Evolutionary conservation across 2,797 vertebrate genomes (phyloP).

Genomic region (Rachycentron canadum): DNA sequence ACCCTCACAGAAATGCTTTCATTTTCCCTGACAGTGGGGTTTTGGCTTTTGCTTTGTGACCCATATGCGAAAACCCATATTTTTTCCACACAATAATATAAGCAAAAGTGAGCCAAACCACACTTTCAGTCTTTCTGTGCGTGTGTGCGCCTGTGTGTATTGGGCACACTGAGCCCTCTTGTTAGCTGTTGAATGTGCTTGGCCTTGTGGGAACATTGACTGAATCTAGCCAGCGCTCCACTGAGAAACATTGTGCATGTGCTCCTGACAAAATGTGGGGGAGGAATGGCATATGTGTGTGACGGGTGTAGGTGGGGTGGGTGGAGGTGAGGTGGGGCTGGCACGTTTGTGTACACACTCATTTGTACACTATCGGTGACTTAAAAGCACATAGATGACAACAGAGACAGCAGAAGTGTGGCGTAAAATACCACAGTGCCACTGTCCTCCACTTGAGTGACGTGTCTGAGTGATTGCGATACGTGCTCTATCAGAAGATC

Average conservation of each 20-base stretch:
- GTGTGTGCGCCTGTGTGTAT: not conserved
- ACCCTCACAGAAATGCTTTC: not conserved
- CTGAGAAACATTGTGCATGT: slow-evolving; percentile 10
- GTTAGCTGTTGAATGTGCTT: slow-evolving; percentile 31
- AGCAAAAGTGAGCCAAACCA: not conserved
- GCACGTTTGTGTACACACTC: slow-evolving; percentile 22
- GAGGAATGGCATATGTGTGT: not conserved
- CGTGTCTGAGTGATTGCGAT: slow-evolving; percentile 40
- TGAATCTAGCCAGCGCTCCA: slow-evolving; percentile 25
- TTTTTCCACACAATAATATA: not conserved
- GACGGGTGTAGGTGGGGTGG: slow-evolving; percentile 1
- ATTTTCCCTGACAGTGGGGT: not conserved
- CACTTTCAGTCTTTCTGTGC: not conserved
- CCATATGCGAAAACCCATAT: slow-evolving; percentile 10
- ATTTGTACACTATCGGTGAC: slow-evolving; percentile 19
- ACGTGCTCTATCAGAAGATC: slow-evolving; percentile 48
- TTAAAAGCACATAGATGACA: slow-evolving; percentile 34
- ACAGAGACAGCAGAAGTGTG: slow-evolving; percentile 16
- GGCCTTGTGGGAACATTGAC: slow-evolving; percentile 48
- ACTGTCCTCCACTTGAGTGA: slow-evolving; percentile 49
- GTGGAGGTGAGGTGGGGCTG: not conserved
- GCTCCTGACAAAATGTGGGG: slow-evolving; percentile 4
- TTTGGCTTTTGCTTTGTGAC: slow-evolving; percentile 5
- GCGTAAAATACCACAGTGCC: not conserved
- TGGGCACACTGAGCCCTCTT: slow-evolving; percentile 9